phyloP scores from a whole-genome alignment of 1,140 invertebrate species.

The Calosoma granatense region DNA sequence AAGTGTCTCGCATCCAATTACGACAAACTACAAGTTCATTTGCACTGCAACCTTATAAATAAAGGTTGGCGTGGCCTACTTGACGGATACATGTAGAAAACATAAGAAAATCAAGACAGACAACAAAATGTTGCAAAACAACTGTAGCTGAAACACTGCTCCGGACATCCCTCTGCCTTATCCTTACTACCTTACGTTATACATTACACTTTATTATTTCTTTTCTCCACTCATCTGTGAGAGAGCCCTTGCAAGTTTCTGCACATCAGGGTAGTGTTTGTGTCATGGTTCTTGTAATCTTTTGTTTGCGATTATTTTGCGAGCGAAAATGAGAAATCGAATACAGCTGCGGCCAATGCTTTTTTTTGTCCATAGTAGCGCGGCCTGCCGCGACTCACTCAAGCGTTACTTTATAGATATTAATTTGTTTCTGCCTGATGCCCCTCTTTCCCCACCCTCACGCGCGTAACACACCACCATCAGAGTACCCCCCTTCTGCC shows the following conservation, averaged over 20 bases:
- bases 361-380: too few species aligned
- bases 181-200: too few species aligned
- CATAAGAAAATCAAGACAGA: slow-evolving; percentile 3
- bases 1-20: not conserved
- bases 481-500: not conserved
- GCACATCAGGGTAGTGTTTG: too few species aligned
- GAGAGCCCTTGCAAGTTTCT: not conserved
- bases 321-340: not conserved
- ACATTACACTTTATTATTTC: not conserved
- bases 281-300: too few species aligned
- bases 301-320: too few species aligned
- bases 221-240: not conserved
- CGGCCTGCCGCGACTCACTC: not conserved
- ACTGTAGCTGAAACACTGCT: not conserved
- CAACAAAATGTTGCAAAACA: not conserved
- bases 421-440: slow-evolving; percentile 2
- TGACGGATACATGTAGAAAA: not conserved
- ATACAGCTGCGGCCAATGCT: not conserved
- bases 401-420: slow-evolving; percentile 3
- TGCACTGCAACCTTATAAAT: not conserved
- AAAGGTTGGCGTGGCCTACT: slow-evolving; percentile 2
- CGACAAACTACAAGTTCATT: slow-evolving; percentile 1
- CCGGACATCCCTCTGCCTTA: too few species aligned
- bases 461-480: too few species aligned
- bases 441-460: too few species aligned